A percentile compares a stretch with the other conserved stretches of the same genome.
These are phyloP conservation scores for Pempheris klunzingeri DNA, from an alignment of 2,797 vertebrate species.

Conservation along the genomic window DNA sequence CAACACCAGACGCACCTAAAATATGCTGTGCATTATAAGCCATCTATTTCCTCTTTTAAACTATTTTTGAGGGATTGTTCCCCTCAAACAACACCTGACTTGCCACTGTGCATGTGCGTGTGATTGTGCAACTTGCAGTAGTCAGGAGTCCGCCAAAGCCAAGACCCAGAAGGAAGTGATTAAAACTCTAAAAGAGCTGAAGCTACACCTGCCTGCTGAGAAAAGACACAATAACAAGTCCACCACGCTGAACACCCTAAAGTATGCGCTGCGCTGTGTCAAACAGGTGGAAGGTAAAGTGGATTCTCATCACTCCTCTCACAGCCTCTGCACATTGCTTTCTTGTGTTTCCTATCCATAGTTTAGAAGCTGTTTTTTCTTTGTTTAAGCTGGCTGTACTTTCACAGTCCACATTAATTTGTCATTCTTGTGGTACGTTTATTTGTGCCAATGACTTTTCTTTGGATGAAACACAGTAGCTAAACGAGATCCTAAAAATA, in stretches of 20 bases:
- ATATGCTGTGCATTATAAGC: not conserved
- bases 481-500: not conserved
- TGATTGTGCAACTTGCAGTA: constrained; percentile 82
- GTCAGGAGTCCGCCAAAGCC: constrained; percentile 92
- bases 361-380: not conserved
- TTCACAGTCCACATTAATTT: not conserved
- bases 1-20: not conserved
- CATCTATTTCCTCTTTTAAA: not conserved
- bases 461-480: not conserved
- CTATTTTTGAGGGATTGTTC: not conserved
- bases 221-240: constrained; percentile 91
- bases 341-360: not conserved
- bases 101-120: not conserved
- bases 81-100: constrained; percentile 29
- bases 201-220: constrained; percentile 90
- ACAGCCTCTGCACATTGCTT: not conserved
- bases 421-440: too few relatives aligned
- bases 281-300: constrained; percentile 96
- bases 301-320: not conserved
- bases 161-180: constrained; percentile 94
- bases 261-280: constrained; percentile 94
- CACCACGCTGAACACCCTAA: constrained; percentile 89
- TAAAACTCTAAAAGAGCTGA: constrained; percentile 93
- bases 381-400: not conserved
- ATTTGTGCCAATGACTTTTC: not conserved